These are phyloP conservation scores for Brachionus angularis DNA, from an alignment of 1,140 invertebrate genomes.

Conservation along the genomic window DNA sequence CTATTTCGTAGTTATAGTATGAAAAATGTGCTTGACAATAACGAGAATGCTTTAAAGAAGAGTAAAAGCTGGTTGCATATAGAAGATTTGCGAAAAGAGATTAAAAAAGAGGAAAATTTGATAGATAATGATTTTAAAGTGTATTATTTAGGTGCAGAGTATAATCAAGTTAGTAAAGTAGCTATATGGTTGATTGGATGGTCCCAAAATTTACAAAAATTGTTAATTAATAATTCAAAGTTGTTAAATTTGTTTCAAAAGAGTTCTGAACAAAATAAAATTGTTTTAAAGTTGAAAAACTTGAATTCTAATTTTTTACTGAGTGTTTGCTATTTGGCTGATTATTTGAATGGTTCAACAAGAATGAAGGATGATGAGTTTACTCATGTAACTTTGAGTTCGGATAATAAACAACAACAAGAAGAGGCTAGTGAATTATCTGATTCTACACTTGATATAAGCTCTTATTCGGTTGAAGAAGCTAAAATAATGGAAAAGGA, in stretches of 20 bases:
- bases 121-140: constrained; percentile 1
- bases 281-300: no score
- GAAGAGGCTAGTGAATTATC: no score
- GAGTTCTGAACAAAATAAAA: no score
- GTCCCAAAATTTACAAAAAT: constrained; percentile 29
- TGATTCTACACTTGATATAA: no score
- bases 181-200: constrained; percentile 40
- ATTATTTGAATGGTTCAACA: no score
- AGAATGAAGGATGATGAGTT: no score
- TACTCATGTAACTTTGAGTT: no score
- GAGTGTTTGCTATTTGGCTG: no score
- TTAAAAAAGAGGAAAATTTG: neutral
- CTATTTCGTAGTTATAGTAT: constrained; percentile 2
- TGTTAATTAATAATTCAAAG: constrained; percentile 3
- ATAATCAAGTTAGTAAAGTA: neutral
- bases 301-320: no score
- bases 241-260: neutral
- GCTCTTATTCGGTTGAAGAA: no score
- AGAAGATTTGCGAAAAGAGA: neutral
- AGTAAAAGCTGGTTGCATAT: neutral
- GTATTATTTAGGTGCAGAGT: neutral
- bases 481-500: neutral
- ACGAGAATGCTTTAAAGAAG: no score
- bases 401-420: no score
- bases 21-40: neutral